Conservation (phyloP, 1,140 invertebrate species). For the Meloidogyne hapla region DNA sequence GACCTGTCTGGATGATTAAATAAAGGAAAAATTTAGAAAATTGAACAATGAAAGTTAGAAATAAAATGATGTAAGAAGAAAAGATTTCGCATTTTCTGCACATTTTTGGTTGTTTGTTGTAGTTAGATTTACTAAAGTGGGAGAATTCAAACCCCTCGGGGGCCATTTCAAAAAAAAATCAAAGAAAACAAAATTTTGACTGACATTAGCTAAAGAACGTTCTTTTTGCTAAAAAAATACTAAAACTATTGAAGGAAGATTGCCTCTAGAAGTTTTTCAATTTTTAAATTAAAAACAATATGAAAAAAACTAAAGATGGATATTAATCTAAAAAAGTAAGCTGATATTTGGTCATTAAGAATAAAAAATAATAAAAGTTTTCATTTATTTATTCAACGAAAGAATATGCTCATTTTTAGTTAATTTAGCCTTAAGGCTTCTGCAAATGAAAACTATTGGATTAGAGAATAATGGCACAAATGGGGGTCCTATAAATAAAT, state of each 20-base stretch:
- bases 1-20: not conserved
- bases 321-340: too few species aligned
- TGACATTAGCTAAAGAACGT: not conserved
- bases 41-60: not conserved
- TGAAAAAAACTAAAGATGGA: too few species aligned
- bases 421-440: not conserved
- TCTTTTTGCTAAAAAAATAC: not conserved
- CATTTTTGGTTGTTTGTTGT: not conserved
- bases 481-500: too few species aligned
- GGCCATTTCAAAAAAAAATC: not conserved
- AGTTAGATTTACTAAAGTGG: not conserved
- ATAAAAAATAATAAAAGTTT: not conserved
- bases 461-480: too few species aligned
- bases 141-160: not conserved
- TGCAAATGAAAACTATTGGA: not conserved
- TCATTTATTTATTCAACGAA: not conserved
- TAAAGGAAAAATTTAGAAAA: not conserved
- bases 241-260: too few species aligned
- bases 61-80: not conserved
- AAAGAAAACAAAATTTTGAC: not conserved
- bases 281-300: not conserved
- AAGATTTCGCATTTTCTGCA: not conserved
- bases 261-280: not conserved
- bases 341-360: not conserved
- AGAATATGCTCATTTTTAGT: not conserved